These are phyloP conservation scores for Drosophila fungiperda DNA, from an alignment of 2,888 invertebrate genomes.

Conservation along the genomic window DNA sequence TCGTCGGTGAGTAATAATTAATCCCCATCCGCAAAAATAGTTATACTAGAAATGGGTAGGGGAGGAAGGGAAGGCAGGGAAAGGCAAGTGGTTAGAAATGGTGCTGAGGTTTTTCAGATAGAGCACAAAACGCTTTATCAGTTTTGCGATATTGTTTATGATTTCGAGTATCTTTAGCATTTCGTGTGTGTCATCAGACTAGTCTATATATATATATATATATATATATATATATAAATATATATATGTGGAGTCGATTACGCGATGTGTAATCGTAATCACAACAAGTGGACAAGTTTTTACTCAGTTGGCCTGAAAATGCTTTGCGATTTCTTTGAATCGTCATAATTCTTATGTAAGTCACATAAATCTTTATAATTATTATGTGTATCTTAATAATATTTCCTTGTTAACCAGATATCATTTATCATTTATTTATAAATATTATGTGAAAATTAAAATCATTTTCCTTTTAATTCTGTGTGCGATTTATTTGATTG, in stretches of 20 bases:
- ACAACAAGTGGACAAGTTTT: constrained; percentile 35
- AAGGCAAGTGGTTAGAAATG: constrained; percentile 51
- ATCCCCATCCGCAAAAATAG: constrained; percentile 51
- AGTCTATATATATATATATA: background rate
- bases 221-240: background rate
- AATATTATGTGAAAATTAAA: too few species aligned
- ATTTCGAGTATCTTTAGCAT: constrained; percentile 23
- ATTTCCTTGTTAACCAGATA: background rate
- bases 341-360: background rate
- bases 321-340: constrained; percentile 36
- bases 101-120: constrained; percentile 53
- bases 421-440: background rate
- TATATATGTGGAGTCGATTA: constrained; percentile 9
- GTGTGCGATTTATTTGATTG: background rate
- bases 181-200: constrained; percentile 51
- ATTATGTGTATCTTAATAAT: background rate
- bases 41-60: background rate
- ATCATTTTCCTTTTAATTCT: background rate
- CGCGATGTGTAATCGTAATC: constrained; percentile 41
- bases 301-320: background rate
- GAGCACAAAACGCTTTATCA: constrained; percentile 52
- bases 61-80: background rate
- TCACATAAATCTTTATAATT: background rate
- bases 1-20: constrained; percentile 84
- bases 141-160: constrained; percentile 77